phyloP scores from a whole-genome alignment of 30 jellyfish, hydroid and myxozoan genomes.

The Pelagia noctiluca region DNA sequence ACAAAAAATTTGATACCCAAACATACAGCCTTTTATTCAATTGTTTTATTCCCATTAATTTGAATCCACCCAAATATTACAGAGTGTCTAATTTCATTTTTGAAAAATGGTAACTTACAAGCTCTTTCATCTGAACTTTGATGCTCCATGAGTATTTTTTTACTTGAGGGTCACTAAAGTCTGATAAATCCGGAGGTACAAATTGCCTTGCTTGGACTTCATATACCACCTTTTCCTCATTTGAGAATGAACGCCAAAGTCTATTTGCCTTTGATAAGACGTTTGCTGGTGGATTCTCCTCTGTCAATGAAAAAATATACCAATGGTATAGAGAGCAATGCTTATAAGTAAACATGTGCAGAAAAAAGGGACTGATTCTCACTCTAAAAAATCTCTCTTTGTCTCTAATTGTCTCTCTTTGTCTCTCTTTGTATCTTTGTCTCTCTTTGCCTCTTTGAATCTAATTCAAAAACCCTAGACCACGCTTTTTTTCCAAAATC shows the following conservation, averaged over 20 bases:
- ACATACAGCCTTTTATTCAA: too few relatives aligned
- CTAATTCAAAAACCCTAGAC: too few relatives aligned
- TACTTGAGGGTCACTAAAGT: neutral
- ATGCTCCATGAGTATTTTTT: neutral
- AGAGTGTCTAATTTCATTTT: too few relatives aligned
- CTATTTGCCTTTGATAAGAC: constrained; percentile 2
- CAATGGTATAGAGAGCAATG: neutral
- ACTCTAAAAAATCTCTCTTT: too few relatives aligned
- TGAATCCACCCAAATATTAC: too few relatives aligned
- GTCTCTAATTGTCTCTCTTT: too few relatives aligned
- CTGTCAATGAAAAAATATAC: constrained; percentile 7
- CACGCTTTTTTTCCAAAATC: too few relatives aligned
- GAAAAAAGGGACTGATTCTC: neutral
- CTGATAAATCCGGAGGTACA: constrained; percentile 13
- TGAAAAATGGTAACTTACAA: neutral
- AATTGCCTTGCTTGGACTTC: constrained; percentile 7
- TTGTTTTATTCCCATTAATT: too few relatives aligned
- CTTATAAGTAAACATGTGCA: neutral
- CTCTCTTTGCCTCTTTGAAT: too few relatives aligned
- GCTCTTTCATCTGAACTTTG: constrained; percentile 24
- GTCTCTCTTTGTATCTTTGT: too few relatives aligned
- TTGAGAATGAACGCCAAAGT: constrained; percentile 15
- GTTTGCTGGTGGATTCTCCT: constrained; percentile 13
- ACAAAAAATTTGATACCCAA: too few relatives aligned
- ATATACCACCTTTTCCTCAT: constrained; percentile 6